Evolutionary conservation across 2,113 vertebrate species (phyloP), one percentile per base, ranked within the genome.

Genomic region (Ptilorrhoa leucosticta): DNA sequence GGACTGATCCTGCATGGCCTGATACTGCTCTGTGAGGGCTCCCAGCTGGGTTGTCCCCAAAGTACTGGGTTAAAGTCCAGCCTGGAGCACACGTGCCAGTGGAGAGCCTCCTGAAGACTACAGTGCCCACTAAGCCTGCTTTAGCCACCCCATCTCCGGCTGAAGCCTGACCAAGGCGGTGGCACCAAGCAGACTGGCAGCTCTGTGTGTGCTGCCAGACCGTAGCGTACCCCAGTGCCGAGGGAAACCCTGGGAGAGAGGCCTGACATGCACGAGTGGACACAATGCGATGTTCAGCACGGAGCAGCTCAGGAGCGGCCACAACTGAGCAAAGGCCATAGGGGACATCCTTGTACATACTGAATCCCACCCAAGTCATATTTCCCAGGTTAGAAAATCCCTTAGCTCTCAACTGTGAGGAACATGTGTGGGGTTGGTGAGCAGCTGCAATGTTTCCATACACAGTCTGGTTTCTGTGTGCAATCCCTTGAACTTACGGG

Each of bases 311-410:
- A 35, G 79, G 53, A 89, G n/a, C 1, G 16, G 72, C 80, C 33
- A 54, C 0, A 1, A 53, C 44, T 0, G 1, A 75, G 61, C 61
- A 24, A 40, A 69, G 80, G 63, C 77, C 47, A 9, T 1, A 33
- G 0, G 30, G 83, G 44, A 58, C 65, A 81, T 63, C 60, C 57
- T 44, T 48, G 42, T 37, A 50, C 2, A 0, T 30, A 13, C 73
- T 5, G 56, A 26, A 60, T 73, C n/a, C 77, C 42, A 68, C 7
- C 24, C 21, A 19, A 56, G 53, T 10, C 3, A 15, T 35, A 42
- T 48, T 82, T 72, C 75, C 50, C 78, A 69, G 61, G 45, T 42
- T 33, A 84, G 90, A 83, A 90, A 84, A 86, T 50, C 77, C 86
- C 75, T 92, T 58, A 9, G 81, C 45, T 85, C 51, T 42, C 3